These are phyloP conservation scores for Phataginus tetradactyla DNA, from an alignment of 2,797 vertebrate species.

Conservation along the genomic window DNA sequence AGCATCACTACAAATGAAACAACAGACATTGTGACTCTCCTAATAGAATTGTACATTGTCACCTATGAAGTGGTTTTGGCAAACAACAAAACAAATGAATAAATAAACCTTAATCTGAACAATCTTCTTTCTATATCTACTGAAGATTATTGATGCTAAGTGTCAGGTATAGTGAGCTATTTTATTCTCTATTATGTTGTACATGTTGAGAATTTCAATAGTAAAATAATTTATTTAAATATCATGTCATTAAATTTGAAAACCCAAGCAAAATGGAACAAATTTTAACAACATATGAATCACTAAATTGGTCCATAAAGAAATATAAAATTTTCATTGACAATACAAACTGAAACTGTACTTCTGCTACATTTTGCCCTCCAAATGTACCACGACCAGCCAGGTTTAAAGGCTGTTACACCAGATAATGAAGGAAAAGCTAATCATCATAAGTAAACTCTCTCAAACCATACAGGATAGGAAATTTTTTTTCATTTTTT, in stretches of 20 bases:
- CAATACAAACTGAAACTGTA: not conserved
- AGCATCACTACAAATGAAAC: not conserved
- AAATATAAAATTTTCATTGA: not conserved
- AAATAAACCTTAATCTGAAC: not conserved
- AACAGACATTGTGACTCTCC: not conserved
- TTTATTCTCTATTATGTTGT: not conserved
- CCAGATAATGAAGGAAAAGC: not conserved
- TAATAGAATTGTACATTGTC: not conserved
- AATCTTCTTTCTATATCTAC: not conserved
- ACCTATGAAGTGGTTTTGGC: not conserved
- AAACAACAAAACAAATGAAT: not conserved
- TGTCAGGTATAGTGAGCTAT: not conserved
- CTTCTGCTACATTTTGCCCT: not conserved
- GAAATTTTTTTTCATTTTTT: not conserved
- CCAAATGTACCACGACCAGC: not conserved
- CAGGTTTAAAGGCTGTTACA: not conserved
- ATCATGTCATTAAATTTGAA: not conserved
- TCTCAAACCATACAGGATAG: not conserved
- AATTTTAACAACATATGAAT: not conserved
- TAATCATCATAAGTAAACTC: not conserved
- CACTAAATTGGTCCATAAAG: not conserved
- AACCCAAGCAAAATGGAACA: not conserved
- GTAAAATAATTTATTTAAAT: not conserved
- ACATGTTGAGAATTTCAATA: not conserved
- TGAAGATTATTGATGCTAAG: not conserved